Percentiles rank a stretch among this genome's conserved stretches.
Evolutionary conservation across 1,140 invertebrate genomes (phyloP).

Genomic region (Portunus trituberculatus): DNA sequence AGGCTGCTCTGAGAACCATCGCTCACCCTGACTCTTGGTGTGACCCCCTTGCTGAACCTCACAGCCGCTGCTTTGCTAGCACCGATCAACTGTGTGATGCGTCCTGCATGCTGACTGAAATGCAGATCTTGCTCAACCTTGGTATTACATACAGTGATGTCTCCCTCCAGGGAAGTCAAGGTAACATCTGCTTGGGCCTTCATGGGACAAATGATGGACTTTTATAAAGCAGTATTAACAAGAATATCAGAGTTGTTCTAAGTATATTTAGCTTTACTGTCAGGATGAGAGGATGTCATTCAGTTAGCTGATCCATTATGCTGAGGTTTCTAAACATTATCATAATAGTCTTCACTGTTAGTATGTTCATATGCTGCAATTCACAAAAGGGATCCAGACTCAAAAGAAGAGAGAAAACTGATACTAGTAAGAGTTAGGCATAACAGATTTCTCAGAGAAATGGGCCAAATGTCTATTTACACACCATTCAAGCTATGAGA

Average conservation of each 20-base stretch:
- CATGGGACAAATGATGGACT: background rate
- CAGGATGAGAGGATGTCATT: background rate
- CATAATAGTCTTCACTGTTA: background rate
- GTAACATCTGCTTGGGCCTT: too few relatives aligned
- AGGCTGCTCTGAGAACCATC: background rate
- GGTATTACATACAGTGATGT: background rate
- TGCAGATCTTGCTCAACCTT: background rate
- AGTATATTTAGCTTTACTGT: background rate
- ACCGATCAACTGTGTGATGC: background rate
- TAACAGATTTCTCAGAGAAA: background rate
- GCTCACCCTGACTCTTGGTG: slow-evolving; percentile 8
- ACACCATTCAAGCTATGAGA: background rate
- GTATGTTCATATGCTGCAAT: background rate
- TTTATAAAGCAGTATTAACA: background rate
- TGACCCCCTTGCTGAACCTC: background rate
- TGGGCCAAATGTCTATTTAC: background rate
- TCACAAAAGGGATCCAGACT: background rate
- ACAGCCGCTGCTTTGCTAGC: background rate
- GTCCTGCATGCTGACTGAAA: background rate
- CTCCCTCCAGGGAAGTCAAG: background rate
- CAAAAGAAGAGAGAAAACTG: background rate
- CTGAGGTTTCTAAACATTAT: background rate
- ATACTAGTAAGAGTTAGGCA: background rate
- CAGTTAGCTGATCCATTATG: background rate
- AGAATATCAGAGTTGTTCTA: background rate